Conservation (phyloP, 2,113 vertebrate species). For the Vombatus ursinus region DNA sequence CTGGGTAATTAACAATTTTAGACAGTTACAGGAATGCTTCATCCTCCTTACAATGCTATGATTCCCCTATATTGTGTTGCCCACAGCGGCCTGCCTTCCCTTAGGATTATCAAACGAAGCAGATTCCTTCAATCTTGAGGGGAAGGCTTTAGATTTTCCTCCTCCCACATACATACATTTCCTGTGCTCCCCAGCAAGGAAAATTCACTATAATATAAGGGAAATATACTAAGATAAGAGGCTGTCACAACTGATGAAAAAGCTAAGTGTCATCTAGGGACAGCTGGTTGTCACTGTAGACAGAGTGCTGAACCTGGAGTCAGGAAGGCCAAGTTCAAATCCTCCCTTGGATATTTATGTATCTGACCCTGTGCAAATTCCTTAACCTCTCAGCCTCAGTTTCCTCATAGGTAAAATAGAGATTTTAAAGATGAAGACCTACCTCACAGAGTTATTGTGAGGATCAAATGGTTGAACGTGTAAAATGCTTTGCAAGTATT, state of each 20-base stretch:
- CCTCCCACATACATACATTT: neutral
- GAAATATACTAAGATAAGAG: neutral
- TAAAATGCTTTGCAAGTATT: neutral
- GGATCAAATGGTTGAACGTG: neutral
- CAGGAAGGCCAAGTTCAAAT: neutral
- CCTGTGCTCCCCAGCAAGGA: neutral
- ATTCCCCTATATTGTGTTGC: neutral
- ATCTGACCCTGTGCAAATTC: neutral
- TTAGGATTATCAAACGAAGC: neutral
- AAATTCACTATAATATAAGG: neutral
- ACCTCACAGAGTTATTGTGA: neutral
- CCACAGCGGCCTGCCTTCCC: neutral
- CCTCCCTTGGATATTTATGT: neutral
- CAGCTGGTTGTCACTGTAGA: neutral
- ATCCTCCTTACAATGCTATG: neutral
- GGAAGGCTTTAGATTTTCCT: neutral
- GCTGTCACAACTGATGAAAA: neutral
- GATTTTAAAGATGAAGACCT: neutral
- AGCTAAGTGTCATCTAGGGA: neutral
- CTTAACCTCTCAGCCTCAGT: neutral
- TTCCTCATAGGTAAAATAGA: neutral
- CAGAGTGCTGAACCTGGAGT: neutral
- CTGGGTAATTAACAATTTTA: too few species aligned
- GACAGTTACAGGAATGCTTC: neutral
- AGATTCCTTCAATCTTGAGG: neutral